Base-by-base conservation (phyloP, 2,113 vertebrate species). In the Pipa parva region DNA sequence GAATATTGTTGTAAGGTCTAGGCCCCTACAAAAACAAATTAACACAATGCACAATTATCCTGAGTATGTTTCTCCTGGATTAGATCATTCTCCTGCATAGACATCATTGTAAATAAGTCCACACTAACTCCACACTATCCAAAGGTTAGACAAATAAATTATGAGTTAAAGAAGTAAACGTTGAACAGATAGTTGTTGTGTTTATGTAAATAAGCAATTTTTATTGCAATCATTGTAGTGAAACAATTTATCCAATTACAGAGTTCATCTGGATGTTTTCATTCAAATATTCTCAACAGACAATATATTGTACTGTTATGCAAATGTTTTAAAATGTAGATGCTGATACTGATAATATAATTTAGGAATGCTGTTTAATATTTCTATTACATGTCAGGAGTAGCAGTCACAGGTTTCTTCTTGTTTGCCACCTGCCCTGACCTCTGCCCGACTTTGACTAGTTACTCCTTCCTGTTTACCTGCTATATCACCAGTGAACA, bases 161-260 rank as follows among this genome's bases (percentile, higher is more conserved):
- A 17, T 39, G 15, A 48, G 29, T 27, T 46, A 26, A 39, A 20
- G 26, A 57, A 15, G 13, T 37, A 64, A 65, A 65, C 29, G 29
- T 27, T 45, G 39, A 65, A 26, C 63, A 45, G 63, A 42, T 20
- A 24, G 36, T 48, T 55, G 12, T 57, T 22, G 50, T 31, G 52
- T 31, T 65, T 26, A 31, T 31, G 33, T 57, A 48, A 57, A 65
- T 36, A 65, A 20, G 37, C 18, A 17, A 65, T 56, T 45, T 45
- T 12, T 15, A 15, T 6, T 18, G 50, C 22, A 42, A 51, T 52
- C 62, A 63, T 6, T n/a, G 24, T 7, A 54, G 22, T 12, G 15
- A 42, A 39, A 28, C 33, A 39, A 10, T 27, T 26, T 11, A 64
- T 49, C 50, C 39, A 31, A 42, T 28, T 25, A 22, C 15, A 26